Evolutionary conservation across 2,797 vertebrate genomes (phyloP).

Genomic region (Lacerta viridis): DNA sequence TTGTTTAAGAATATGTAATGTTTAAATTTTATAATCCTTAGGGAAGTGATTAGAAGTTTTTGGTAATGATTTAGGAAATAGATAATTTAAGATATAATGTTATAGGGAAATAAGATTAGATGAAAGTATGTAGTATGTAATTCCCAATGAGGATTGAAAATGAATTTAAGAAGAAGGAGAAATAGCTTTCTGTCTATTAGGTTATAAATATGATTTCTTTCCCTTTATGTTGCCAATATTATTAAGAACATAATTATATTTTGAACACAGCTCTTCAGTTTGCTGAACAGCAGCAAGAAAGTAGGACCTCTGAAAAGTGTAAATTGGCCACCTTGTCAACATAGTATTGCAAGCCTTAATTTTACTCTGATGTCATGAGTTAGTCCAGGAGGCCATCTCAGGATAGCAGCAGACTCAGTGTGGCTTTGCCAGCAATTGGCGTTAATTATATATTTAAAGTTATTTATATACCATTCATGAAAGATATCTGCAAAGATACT

Average conservation of each 20-base stretch:
- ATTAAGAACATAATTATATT: conserved; percentile 71
- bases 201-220: conserved; percentile 52
- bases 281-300: neutral
- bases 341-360: neutral
- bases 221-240: conserved; percentile 61
- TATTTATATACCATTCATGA: neutral
- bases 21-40: too few species aligned
- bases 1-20: too few species aligned
- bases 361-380: neutral
- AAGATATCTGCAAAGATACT: neutral
- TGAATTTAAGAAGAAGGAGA: neutral
- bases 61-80: too few species aligned
- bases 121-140: too few species aligned
- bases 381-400: neutral
- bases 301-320: neutral
- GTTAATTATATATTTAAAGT: neutral
- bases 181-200: conserved; percentile 57
- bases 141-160: too few species aligned
- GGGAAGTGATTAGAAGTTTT: too few species aligned
- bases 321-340: neutral
- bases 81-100: too few species aligned
- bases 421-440: neutral
- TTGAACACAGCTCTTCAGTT: conserved; percentile 57
- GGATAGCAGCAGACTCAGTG: neutral
- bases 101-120: too few species aligned